Percentiles rank a stretch among this genome's conserved stretches.
Evolutionary conservation across 2,113 vertebrate genomes (phyloP).

Genomic region (Hippolais icterina): DNA sequence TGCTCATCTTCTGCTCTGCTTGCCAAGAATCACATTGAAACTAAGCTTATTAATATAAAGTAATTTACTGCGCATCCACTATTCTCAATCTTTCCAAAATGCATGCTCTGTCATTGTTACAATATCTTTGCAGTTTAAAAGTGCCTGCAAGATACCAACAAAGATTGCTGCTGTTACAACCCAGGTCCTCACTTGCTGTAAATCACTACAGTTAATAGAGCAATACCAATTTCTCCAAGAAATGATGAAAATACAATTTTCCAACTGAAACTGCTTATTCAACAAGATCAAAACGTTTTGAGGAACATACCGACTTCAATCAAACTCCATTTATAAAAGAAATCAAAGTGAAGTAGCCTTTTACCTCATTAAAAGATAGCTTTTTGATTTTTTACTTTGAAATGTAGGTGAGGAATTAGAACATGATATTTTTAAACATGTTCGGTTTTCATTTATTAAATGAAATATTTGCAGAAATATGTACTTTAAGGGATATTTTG

Average conservation of each 20-base stretch:
- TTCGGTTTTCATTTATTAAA: neutral
- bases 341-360: constrained; percentile 28
- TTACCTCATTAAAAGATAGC: constrained; percentile 16
- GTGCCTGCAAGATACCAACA: neutral
- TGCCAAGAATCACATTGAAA: constrained; percentile 7
- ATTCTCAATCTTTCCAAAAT: neutral
- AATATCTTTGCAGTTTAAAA: constrained; percentile 9
- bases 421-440: neutral
- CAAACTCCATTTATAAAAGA: constrained; percentile 2
- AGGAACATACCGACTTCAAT: constrained; percentile 24
- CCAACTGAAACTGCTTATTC: constrained; percentile 41
- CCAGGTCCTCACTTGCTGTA: neutral
- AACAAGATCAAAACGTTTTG: constrained; percentile 37
- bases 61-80: neutral
- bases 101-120: neutral
- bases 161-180: constrained; percentile 15
- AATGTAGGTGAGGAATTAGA: constrained; percentile 20
- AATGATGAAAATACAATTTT: constrained; percentile 44
- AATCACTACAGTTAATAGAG: constrained; percentile 35
- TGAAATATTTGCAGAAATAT: neutral
- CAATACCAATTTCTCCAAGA: constrained; percentile 31
- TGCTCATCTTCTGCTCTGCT: constrained; percentile 7
- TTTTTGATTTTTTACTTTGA: constrained; percentile 24
- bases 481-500: neutral
- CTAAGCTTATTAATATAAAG: constrained; percentile 23